Conservation (phyloP, 92 coral and sea anemone genomes). For the Desmophyllum pertusum region DNA sequence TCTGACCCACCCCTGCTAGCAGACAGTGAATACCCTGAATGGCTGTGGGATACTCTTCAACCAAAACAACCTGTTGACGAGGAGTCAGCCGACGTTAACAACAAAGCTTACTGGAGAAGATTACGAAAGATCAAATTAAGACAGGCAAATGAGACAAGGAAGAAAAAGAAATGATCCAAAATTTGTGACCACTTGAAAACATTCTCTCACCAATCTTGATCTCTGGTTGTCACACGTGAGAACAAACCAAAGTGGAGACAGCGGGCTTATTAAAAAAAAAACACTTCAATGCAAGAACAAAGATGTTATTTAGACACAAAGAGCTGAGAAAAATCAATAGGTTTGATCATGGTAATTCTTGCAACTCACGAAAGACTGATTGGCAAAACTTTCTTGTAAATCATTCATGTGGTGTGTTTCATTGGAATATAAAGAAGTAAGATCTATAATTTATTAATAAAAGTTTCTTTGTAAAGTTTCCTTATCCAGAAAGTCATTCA, state of each 20-base stretch:
- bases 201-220: neutral
- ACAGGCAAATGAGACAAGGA: constrained; percentile 80
- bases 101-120: constrained; percentile 54
- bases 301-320: neutral
- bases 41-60: constrained; percentile 72
- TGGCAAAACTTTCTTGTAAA: neutral
- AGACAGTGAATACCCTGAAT: constrained; percentile 83
- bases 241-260: neutral
- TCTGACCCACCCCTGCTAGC: constrained; percentile 78
- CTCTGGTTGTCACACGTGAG: neutral
- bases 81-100: constrained; percentile 32
- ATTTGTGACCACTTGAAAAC: neutral
- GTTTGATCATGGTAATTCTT: neutral
- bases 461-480: too few relatives aligned
- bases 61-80: constrained; percentile 62
- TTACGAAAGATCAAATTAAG: constrained; percentile 63
- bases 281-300: neutral
- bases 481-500: too few relatives aligned
- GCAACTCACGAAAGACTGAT: neutral
- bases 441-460: too few relatives aligned
- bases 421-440: neutral
- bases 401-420: neutral
- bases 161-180: constrained; percentile 51
- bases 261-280: neutral
- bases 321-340: neutral